These are phyloP conservation scores for Panzeria rudis DNA, from an alignment of 2,888 invertebrate genomes.

Conservation along the genomic window DNA sequence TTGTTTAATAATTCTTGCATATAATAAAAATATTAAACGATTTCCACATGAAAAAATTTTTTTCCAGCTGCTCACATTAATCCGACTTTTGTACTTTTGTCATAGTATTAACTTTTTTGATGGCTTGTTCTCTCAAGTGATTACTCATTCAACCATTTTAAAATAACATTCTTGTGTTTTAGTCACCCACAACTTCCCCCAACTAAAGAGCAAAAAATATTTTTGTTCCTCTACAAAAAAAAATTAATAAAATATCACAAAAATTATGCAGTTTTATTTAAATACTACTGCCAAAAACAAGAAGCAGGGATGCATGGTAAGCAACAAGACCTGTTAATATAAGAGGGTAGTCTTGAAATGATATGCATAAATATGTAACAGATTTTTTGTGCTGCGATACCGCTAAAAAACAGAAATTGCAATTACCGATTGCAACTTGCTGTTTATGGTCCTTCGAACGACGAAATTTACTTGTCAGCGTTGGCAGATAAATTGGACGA, in stretches of 20 bases:
- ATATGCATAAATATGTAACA: too few relatives aligned
- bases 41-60: conserved; percentile 18
- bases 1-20: not conserved
- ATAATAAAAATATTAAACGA: not conserved
- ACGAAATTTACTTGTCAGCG: too few relatives aligned
- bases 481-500: too few relatives aligned
- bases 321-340: conserved; percentile 22
- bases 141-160: conserved; percentile 60
- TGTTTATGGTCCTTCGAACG: too few relatives aligned
- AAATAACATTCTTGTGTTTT: conserved; percentile 41
- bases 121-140: conserved; percentile 45
- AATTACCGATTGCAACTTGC: too few relatives aligned
- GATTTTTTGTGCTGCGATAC: not conserved
- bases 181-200: conserved; percentile 58
- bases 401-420: not conserved
- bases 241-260: conserved; percentile 35
- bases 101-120: not conserved
- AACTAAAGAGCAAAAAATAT: conserved; percentile 21
- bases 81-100: conserved; percentile 9
- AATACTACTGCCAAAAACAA: conserved; percentile 23
- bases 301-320: conserved; percentile 28
- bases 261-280: conserved; percentile 43
- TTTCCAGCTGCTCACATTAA: conserved; percentile 24
- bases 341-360: conserved; percentile 1
- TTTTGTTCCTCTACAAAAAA: conserved; percentile 18